phyloP scores from a whole-genome alignment of 2,113 vertebrate genomes.

The Ariopsis seemanni region DNA sequence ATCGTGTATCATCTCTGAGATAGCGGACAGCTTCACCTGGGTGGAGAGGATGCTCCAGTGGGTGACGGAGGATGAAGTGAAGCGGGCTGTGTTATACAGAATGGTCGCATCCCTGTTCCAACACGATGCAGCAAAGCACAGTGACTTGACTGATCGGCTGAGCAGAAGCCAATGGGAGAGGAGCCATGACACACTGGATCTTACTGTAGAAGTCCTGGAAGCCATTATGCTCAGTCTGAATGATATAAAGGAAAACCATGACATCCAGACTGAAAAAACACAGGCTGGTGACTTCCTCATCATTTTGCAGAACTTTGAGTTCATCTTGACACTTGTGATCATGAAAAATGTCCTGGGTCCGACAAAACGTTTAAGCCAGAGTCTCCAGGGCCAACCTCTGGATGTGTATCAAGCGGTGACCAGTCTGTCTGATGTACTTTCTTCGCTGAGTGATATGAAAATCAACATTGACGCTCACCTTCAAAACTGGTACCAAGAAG shows the following conservation, averaged over 20 bases:
- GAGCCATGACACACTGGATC: constrained; percentile 72
- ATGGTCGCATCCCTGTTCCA: constrained; percentile 65
- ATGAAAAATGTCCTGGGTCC: constrained; percentile 66
- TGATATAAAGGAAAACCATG: constrained; percentile 62
- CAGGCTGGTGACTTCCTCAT: constrained; percentile 64
- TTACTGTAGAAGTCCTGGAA: constrained; percentile 67
- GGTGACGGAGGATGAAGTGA: constrained; percentile 67
- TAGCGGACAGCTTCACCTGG: constrained; percentile 56
- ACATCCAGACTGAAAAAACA: constrained; percentile 49
- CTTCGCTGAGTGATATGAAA: constrained; percentile 62
- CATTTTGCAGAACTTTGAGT: constrained; percentile 70
- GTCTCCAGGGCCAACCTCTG: constrained; percentile 72
- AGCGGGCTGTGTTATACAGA: constrained; percentile 69
- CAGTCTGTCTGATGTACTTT: constrained; percentile 63
- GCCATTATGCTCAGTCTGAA: constrained; percentile 66
- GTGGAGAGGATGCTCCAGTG: constrained; percentile 66
- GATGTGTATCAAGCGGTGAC: constrained; percentile 70
- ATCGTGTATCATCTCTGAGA: constrained; percentile 60
- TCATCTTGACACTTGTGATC: constrained; percentile 70
- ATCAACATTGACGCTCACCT: constrained; percentile 68
- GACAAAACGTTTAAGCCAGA: constrained; percentile 68
- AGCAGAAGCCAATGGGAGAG: constrained; percentile 71
- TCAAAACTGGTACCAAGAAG: constrained; percentile 74
- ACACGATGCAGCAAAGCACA: constrained; percentile 65
- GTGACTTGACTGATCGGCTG: constrained; percentile 70